phyloP scores from a whole-genome alignment of 2,888 invertebrate species.

The Apodemia zela region DNA sequence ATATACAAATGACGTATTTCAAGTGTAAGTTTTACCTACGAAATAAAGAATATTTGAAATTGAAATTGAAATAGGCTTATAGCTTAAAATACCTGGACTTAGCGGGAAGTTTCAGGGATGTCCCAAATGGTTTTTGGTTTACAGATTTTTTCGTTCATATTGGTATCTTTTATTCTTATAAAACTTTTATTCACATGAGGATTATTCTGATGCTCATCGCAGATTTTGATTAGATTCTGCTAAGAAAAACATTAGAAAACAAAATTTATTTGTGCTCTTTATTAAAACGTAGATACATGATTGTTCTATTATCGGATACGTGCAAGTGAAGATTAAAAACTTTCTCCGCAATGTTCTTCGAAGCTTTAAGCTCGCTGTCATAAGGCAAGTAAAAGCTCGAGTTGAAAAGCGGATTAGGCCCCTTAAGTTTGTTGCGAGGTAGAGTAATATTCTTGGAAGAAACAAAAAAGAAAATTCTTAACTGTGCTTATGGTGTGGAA shows the following conservation, averaged over 20 bases:
- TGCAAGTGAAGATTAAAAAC: slow-evolving; percentile 63
- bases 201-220: background rate
- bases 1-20: too few species aligned
- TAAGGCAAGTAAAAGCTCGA: slow-evolving; percentile 70
- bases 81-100: too few species aligned
- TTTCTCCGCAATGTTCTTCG: slow-evolving; percentile 58
- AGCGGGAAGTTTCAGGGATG: too few species aligned
- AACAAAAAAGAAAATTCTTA: slow-evolving; percentile 55
- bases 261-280: background rate
- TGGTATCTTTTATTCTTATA: too few species aligned
- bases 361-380: slow-evolving; percentile 66
- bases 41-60: too few species aligned
- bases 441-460: slow-evolving; percentile 66
- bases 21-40: too few species aligned
- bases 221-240: background rate
- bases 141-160: too few species aligned
- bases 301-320: slow-evolving; percentile 37
- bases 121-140: too few species aligned
- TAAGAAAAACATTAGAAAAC: background rate
- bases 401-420: slow-evolving; percentile 72
- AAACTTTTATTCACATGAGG: background rate
- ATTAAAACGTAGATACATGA: slow-evolving; percentile 23
- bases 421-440: slow-evolving; percentile 71
- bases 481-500: slow-evolving; percentile 50
- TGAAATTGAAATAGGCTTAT: too few species aligned